These are phyloP conservation scores for Pangasius mekongensis DNA, from an alignment of 2,797 vertebrate species.

Conservation along the genomic window DNA sequence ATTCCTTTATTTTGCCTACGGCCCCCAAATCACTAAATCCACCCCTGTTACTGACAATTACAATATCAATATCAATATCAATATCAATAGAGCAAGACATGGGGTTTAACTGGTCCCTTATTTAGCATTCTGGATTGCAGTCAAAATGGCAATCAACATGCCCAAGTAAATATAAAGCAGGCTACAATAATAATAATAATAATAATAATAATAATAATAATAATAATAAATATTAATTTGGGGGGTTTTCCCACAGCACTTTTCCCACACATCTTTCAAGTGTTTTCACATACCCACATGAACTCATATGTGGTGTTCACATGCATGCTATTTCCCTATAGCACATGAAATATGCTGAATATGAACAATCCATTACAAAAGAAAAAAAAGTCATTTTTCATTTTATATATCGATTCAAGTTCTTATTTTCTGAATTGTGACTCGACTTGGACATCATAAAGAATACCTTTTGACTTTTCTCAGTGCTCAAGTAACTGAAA, in stretches of 20 bases:
- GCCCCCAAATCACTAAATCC: no score
- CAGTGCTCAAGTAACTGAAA: not conserved
- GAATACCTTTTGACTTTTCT: not conserved
- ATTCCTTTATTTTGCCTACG: no score
- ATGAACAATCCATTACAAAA: not conserved
- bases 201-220: no score
- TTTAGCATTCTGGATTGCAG: not conserved
- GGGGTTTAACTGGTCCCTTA: not conserved
- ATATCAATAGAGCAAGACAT: not conserved
- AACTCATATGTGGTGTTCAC: not conserved
- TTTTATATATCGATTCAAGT: not conserved
- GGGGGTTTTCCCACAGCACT: not conserved
- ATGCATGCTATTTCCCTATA: not conserved
- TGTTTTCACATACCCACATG: not conserved
- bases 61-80: not conserved
- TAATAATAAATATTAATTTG: no score
- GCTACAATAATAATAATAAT: no score
- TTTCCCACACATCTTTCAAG: not conserved
- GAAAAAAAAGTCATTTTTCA: not conserved
- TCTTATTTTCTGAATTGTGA: not conserved
- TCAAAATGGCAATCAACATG: not conserved
- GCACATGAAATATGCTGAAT: not conserved
- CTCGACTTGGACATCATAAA: not conserved
- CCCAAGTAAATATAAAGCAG: not conserved
- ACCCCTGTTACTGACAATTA: not conserved